A percentile compares a stretch with the other conserved stretches of the same genome.
Evolutionary conservation across 2,888 invertebrate species (phyloP).

Genomic region (Campopleginae sp.): DNA sequence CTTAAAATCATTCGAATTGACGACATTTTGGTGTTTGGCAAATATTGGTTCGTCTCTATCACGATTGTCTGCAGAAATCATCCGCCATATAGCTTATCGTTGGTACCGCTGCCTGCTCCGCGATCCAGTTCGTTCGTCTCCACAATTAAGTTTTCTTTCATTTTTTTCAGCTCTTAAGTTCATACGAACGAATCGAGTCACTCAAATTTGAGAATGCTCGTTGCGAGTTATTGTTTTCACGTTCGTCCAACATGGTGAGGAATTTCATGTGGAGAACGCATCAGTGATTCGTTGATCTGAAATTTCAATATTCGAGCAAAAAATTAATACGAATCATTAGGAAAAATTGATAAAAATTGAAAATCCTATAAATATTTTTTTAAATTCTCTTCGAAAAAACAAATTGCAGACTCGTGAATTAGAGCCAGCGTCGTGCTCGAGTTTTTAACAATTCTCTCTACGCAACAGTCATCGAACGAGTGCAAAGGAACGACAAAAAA

Average conservation of each 20-base stretch:
- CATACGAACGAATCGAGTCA: slow-evolving; percentile 4
- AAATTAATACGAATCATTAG: not conserved
- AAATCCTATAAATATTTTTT: no score
- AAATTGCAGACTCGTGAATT: not conserved
- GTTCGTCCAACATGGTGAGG: not conserved
- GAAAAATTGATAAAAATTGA: no score
- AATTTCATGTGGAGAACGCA: not conserved
- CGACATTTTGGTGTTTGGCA: slow-evolving; percentile 36
- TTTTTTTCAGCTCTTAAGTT: slow-evolving; percentile 7
- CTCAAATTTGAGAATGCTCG: not conserved
- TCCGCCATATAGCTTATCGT: slow-evolving; percentile 31
- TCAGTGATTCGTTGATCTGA: slow-evolving; percentile 29
- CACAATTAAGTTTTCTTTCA: slow-evolving; percentile 27
- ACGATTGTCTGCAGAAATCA: slow-evolving; percentile 53
- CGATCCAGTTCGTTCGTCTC: not conserved
- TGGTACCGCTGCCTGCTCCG: not conserved
- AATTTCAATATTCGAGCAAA: slow-evolving; percentile 13
- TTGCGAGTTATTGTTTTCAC: not conserved
- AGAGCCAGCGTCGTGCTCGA: not conserved
- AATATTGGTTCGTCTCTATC: slow-evolving; percentile 31
- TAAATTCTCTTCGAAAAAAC: not conserved
- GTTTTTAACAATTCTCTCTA: not conserved
- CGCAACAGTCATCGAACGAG: not conserved
- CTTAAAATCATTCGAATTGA: slow-evolving; percentile 31
- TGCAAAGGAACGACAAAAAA: not conserved